phyloP scores from a whole-genome alignment of 2,888 invertebrate genomes.

The Cloeon dipterum region DNA sequence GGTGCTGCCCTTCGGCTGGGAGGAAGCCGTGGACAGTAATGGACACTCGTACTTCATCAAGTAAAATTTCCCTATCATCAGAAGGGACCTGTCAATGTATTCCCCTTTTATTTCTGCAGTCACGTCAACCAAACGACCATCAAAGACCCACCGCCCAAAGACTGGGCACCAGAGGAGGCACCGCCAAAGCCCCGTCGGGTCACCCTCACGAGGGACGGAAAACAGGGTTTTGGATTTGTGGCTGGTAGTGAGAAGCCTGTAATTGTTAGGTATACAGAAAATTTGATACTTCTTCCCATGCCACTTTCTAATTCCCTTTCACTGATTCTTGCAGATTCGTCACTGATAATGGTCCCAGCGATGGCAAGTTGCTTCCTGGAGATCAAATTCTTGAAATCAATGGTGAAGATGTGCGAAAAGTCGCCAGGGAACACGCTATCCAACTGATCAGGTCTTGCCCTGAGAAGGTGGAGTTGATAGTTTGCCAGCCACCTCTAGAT shows the following conservation, averaged over 20 bases:
- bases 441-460: slow-evolving; percentile 64
- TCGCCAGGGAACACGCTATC: slow-evolving; percentile 74
- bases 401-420: slow-evolving; percentile 67
- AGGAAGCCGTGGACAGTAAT: slow-evolving; percentile 60
- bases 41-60: slow-evolving; percentile 60
- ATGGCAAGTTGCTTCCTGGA: slow-evolving; percentile 69
- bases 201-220: slow-evolving; percentile 45
- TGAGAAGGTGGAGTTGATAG: slow-evolving; percentile 47
- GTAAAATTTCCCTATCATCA: slow-evolving; percentile 24
- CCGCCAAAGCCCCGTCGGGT: slow-evolving; percentile 61
- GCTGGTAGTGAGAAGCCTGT: slow-evolving; percentile 85
- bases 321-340: slow-evolving; percentile 28
- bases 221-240: slow-evolving; percentile 85
- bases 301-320: too few species aligned
- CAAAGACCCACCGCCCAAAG: slow-evolving; percentile 56
- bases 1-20: slow-evolving; percentile 74
- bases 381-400: slow-evolving; percentile 81
- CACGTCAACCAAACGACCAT: slow-evolving; percentile 77
- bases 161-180: slow-evolving; percentile 38
- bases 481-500: slow-evolving; percentile 59
- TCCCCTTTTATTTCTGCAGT: slow-evolving; percentile 25
- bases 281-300: not conserved
- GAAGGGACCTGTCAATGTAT: not conserved
- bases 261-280: slow-evolving; percentile 40
- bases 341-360: slow-evolving; percentile 77